phyloP scores from a whole-genome alignment of 2,113 vertebrate species.

The Grus americana region DNA sequence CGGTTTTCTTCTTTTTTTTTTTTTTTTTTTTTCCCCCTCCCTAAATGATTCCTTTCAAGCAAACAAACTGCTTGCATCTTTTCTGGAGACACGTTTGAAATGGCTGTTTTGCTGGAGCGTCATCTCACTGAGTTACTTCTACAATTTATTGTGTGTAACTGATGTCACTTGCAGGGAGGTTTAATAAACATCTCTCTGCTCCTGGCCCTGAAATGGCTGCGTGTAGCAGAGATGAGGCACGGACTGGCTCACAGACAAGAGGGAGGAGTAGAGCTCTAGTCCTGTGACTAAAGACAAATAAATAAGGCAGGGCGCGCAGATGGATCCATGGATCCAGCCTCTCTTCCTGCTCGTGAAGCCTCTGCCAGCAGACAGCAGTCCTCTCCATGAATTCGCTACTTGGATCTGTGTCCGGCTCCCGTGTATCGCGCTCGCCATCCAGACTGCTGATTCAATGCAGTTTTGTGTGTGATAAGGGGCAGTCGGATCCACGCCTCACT shows the following conservation, averaged over 20 bases:
- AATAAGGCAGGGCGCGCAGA: background rate
- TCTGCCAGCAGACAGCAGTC: background rate
- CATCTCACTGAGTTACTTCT: background rate
- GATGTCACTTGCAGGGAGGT: background rate
- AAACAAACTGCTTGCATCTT: background rate
- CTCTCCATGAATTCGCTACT: background rate
- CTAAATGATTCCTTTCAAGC: background rate
- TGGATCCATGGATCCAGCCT: background rate
- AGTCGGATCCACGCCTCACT: rapidly evolving
- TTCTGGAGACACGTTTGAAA: background rate
- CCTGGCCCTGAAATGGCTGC: background rate
- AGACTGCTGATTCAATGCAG: background rate
- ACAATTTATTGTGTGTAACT: background rate
- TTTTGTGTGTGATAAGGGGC: background rate
- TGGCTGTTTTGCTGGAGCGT: background rate
- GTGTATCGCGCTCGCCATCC: rapidly evolving
- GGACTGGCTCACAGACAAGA: background rate
- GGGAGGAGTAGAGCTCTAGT: background rate
- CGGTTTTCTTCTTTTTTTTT: rapidly evolving
- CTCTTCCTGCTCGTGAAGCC: background rate
- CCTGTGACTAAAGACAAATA: background rate
- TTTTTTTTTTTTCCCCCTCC: too few species aligned
- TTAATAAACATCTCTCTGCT: background rate
- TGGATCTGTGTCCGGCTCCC: background rate
- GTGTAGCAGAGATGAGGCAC: background rate